Evolutionary conservation across 2,888 invertebrate species (phyloP).

Genomic region (Thymelicus lineola): DNA sequence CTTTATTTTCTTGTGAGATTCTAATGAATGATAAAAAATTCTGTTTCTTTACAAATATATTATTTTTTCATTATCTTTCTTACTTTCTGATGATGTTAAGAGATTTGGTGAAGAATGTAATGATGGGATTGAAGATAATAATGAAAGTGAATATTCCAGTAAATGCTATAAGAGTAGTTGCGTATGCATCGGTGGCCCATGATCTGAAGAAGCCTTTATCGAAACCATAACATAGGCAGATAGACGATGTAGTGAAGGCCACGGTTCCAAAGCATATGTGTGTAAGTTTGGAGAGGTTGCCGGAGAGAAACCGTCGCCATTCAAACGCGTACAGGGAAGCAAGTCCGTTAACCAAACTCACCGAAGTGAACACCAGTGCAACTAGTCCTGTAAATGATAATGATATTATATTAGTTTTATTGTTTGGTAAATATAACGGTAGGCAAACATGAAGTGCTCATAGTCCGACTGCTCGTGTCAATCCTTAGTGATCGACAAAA

Average conservation of each 20-base stretch:
- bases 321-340: conserved; percentile 53
- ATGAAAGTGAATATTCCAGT: conserved; percentile 52
- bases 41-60: neutral
- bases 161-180: conserved; percentile 55
- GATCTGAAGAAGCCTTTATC: conserved; percentile 55
- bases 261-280: conserved; percentile 56
- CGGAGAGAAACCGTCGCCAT: conserved; percentile 45
- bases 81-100: conserved; percentile 36
- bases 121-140: conserved; percentile 58
- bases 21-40: neutral
- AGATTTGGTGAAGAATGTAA: conserved; percentile 54
- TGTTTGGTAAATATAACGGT: no score
- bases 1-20: neutral
- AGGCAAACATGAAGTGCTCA: no score
- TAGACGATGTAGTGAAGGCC: conserved; percentile 52
- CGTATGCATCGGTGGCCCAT: conserved; percentile 50
- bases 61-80: neutral
- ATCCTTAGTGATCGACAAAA: no score
- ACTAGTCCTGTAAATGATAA: conserved; percentile 48
- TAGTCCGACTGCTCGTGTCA: no score
- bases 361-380: conserved; percentile 52
- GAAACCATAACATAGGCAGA: conserved; percentile 63
- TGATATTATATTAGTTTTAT: neutral
- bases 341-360: conserved; percentile 51
- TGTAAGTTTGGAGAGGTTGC: conserved; percentile 49